These are phyloP conservation scores for Rousettus madagascariensis DNA, from an alignment of 2,797 vertebrate species.

Conservation along the genomic window DNA sequence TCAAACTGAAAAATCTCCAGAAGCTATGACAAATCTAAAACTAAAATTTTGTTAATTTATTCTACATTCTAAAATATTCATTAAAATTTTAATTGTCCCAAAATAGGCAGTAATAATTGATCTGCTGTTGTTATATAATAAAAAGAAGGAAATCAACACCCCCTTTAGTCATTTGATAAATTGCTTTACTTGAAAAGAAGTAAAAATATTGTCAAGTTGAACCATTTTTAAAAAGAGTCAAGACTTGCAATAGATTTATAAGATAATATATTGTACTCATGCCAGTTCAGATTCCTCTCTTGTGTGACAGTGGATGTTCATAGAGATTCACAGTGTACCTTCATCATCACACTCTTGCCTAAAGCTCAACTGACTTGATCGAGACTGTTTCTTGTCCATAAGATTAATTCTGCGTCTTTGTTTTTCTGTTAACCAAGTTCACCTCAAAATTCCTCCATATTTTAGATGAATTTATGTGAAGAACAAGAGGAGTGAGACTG, in stretches of 20 bases:
- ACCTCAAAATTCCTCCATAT: not conserved
- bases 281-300: not conserved
- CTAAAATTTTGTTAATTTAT: not conserved
- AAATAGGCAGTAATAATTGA: not conserved
- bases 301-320: accelerated
- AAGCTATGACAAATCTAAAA: not conserved
- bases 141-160: not conserved
- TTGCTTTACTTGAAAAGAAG: not conserved
- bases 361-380: not conserved
- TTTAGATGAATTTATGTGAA: not conserved
- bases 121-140: not conserved
- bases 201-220: not conserved
- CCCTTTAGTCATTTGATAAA: not conserved
- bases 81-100: not conserved
- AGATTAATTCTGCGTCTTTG: not conserved
- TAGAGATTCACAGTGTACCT: not conserved
- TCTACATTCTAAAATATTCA: not conserved
- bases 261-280: not conserved
- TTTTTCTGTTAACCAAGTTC: not conserved
- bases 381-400: not conserved
- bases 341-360: not conserved
- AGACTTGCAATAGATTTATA: not conserved
- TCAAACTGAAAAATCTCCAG: not conserved
- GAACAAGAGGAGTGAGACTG: not conserved
- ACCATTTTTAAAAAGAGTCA: not conserved